Conservation (phyloP, 2,113 vertebrate genomes). For the Calidris pygmaea region DNA sequence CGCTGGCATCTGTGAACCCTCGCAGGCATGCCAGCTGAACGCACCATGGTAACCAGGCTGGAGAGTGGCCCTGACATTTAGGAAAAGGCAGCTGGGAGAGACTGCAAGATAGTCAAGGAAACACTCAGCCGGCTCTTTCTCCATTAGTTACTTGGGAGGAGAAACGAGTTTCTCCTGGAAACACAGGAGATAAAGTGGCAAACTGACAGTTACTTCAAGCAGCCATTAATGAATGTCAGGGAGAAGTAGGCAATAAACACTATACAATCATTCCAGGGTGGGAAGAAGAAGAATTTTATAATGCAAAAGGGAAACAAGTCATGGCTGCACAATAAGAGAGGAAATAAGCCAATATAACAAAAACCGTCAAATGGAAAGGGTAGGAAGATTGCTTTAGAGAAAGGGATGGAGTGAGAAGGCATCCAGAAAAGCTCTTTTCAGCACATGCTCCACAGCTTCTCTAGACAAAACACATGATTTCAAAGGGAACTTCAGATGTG, state of each 20-base stretch:
- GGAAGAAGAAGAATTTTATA: background rate
- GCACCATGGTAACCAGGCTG: conserved; percentile 31
- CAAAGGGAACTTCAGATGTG: background rate
- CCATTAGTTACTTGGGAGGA: background rate
- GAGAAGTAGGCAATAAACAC: background rate
- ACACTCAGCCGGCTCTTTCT: background rate
- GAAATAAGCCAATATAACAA: background rate
- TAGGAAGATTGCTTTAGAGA: background rate
- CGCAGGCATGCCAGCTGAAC: background rate
- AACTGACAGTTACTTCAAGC: background rate
- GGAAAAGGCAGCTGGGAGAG: conserved; percentile 1
- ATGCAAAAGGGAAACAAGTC: background rate
- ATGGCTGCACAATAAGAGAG: background rate
- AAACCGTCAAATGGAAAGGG: background rate
- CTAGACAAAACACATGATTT: background rate
- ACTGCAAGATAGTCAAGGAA: background rate
- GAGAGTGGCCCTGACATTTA: conserved; percentile 31
- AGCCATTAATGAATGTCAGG: background rate
- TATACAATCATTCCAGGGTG: background rate
- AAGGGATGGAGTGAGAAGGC: background rate
- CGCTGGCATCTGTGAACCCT: background rate
- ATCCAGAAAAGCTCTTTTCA: conserved; percentile 11
- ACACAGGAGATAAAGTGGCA: background rate
- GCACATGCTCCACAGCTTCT: background rate
- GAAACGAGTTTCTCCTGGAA: background rate